These are phyloP conservation scores for Epinephelus awoara DNA, from an alignment of 2,797 vertebrate genomes.

Conservation along the genomic window DNA sequence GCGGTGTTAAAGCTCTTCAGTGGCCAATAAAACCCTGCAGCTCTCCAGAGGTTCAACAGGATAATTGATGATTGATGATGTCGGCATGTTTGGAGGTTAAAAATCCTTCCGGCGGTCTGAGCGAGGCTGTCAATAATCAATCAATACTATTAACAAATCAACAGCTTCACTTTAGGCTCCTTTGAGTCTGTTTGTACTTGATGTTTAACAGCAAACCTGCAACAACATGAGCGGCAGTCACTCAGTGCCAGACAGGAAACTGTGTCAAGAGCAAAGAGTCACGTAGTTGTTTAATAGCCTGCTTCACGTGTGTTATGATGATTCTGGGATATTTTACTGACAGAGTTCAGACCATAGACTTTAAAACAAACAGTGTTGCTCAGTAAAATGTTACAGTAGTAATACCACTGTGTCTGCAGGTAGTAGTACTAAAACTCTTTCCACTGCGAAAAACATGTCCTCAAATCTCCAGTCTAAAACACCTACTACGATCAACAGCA, in stretches of 20 bases:
- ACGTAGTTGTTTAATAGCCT: not conserved
- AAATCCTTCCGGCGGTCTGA: constrained; percentile 19
- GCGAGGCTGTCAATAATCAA: constrained; percentile 41
- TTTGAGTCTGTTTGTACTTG: not conserved
- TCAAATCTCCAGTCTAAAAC: too few relatives aligned
- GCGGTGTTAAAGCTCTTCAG: constrained; percentile 40
- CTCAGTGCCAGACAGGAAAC: not conserved
- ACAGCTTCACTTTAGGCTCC: constrained; percentile 21
- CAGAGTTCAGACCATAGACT: not conserved
- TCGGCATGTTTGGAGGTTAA: constrained; percentile 43
- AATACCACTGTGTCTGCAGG: too few relatives aligned
- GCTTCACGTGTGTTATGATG: too few relatives aligned
- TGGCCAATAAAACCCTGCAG: constrained; percentile 44
- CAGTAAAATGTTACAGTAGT: too few relatives aligned
- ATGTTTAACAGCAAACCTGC: constrained; percentile 12
- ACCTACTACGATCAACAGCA: too few relatives aligned
- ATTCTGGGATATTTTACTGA: not conserved
- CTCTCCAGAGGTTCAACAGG: constrained; percentile 39
- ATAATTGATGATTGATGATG: constrained; percentile 64
- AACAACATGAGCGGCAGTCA: not conserved
- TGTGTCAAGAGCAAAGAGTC: not conserved
- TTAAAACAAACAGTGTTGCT: too few relatives aligned
- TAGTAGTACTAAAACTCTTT: too few relatives aligned
- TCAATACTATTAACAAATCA: constrained; percentile 60
- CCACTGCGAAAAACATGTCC: too few relatives aligned